Percentiles rank a stretch among this genome's conserved stretches.
Evolutionary conservation across 2,113 vertebrate species (phyloP).

Genomic region (Pluvianellus socialis): DNA sequence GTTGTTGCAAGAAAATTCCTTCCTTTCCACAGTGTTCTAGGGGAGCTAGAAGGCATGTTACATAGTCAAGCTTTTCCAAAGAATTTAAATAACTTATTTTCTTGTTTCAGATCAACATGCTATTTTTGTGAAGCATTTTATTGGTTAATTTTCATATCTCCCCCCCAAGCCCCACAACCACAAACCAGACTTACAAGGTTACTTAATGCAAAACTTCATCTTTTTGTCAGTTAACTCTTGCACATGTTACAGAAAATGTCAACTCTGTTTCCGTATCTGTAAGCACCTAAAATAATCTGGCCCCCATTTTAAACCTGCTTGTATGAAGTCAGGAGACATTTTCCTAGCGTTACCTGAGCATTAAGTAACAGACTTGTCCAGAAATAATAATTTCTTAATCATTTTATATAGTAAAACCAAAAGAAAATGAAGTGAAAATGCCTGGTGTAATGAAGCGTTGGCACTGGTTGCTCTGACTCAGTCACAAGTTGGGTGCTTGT

Average conservation of each 20-base stretch:
- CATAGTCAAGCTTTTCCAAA: background rate
- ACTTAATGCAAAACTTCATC: background rate
- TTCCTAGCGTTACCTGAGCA: background rate
- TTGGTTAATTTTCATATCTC: background rate
- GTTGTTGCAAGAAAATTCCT: constrained; percentile 41
- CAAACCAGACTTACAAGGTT: background rate
- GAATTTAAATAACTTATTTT: background rate
- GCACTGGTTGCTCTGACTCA: background rate
- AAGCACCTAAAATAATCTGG: background rate
- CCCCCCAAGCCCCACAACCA: background rate
- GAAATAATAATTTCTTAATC: background rate
- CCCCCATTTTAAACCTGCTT: background rate
- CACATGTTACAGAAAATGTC: background rate
- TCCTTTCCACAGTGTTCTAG: background rate
- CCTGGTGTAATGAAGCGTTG: rapidly evolving
- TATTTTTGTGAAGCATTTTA: background rate
- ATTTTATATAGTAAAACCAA: background rate
- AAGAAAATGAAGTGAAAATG: background rate
- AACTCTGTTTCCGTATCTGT: background rate
- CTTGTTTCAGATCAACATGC: background rate
- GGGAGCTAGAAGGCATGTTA: background rate
- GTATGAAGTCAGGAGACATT: background rate
- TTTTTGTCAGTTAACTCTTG: background rate
- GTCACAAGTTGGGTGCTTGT: background rate
- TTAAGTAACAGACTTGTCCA: background rate